Evolutionary conservation across 2,888 invertebrate genomes (phyloP).

Genomic region (Ischnura elegans): DNA sequence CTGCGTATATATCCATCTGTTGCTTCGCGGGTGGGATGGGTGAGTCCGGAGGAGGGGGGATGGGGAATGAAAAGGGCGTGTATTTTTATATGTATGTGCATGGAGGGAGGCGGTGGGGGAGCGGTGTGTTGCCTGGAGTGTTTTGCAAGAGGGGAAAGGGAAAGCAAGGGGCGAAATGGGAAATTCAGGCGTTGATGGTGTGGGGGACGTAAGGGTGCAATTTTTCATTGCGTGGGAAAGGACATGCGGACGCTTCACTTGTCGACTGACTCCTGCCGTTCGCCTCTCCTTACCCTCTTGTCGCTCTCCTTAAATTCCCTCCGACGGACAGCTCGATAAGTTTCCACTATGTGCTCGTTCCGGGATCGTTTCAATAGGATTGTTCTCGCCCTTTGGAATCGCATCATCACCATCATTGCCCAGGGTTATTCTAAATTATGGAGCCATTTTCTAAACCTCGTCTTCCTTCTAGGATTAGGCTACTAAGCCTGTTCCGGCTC

Average conservation of each 20-base stretch:
- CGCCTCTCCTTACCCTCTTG: neutral
- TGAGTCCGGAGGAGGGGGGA: neutral
- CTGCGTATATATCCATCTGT: conserved; percentile 56
- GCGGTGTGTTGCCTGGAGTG: conserved; percentile 21
- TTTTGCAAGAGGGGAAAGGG: conserved; percentile 1
- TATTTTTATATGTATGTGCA: too few relatives aligned
- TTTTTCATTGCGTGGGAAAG: conserved; percentile 27
- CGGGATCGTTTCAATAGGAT: too few relatives aligned
- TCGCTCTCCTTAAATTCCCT: neutral
- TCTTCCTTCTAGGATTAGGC: too few relatives aligned
- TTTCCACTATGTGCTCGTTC: neutral
- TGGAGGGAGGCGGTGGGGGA: conserved; percentile 46
- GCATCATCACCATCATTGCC: too few relatives aligned
- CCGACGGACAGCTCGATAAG: neutral
- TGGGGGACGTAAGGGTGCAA: neutral
- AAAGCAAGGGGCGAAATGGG: neutral
- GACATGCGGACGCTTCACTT: neutral
- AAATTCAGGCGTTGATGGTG: neutral
- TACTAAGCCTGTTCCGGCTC: too few relatives aligned
- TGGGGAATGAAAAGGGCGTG: neutral
- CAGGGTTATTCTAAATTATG: too few relatives aligned
- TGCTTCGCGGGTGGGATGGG: conserved; percentile 45
- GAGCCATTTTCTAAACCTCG: too few relatives aligned
- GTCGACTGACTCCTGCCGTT: neutral
- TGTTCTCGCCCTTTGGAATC: neutral